Evolutionary conservation across 2,113 vertebrate species (phyloP).

Genomic region (Sebastes fasciatus): DNA sequence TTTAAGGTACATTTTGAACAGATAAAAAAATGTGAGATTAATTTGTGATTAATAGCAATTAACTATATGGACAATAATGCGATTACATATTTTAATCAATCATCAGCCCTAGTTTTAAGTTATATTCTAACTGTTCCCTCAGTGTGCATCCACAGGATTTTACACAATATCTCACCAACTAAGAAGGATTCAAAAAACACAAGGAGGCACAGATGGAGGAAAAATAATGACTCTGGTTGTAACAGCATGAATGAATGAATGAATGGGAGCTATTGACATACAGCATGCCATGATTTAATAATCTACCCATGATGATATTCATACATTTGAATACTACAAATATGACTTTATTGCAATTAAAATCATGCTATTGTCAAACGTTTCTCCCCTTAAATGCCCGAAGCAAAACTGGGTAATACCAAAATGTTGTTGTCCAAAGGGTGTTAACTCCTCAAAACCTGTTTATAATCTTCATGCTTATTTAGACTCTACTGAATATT

Average conservation of each 20-base stretch:
- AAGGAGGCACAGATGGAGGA: constrained; percentile 1
- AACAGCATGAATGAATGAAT: not conserved
- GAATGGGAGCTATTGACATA: not conserved
- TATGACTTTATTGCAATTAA: not conserved
- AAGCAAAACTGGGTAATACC: not conserved
- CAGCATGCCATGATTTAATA: not conserved
- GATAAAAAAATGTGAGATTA: no score
- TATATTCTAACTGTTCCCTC: not conserved
- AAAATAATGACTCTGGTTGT: not conserved
- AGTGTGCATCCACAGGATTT: not conserved
- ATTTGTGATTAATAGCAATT: no score
- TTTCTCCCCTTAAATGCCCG: no score
- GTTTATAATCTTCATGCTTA: not conserved
- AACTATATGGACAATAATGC: no score
- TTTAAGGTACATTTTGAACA: no score
- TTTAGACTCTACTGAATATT: not conserved
- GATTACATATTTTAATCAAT: no score
- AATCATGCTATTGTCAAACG: not conserved
- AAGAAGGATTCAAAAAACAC: not conserved
- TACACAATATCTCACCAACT: not conserved
- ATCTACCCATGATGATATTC: not conserved
- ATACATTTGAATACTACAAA: not conserved
- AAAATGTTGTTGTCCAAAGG: not conserved
- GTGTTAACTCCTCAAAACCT: not conserved
- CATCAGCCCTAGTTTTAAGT: not conserved